Percentiles rank a stretch among this genome's conserved stretches.
phyloP scores from a whole-genome alignment of 2,113 vertebrate genomes.

The Salvator merianae region DNA sequence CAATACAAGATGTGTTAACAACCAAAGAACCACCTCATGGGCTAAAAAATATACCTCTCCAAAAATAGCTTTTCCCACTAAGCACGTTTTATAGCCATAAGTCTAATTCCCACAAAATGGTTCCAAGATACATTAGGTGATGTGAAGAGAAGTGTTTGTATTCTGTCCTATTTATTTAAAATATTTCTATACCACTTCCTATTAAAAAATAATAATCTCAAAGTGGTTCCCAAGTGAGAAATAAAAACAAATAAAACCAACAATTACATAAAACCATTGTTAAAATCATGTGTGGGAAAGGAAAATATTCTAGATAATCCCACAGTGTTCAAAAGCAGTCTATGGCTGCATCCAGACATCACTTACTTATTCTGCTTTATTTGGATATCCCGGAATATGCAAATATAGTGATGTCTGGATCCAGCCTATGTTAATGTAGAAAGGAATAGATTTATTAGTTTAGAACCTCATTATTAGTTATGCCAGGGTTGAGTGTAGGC shows the following conservation, averaged over 20 bases:
- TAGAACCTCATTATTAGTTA: neutral
- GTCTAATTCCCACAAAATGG: neutral
- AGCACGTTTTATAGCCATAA: neutral
- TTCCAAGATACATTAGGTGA: neutral
- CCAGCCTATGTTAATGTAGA: neutral
- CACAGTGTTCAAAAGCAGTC: neutral
- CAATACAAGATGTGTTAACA: conserved; percentile 1
- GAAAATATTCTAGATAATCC: neutral
- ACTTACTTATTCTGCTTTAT: too few relatives aligned
- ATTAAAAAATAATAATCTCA: too few relatives aligned
- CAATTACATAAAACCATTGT: too few relatives aligned
- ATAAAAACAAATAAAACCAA: too few relatives aligned
- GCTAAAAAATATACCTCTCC: neutral
- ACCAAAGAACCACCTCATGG: neutral
- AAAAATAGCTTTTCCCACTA: neutral
- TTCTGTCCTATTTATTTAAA: too few relatives aligned
- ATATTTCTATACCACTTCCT: too few relatives aligned
- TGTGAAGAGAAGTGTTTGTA: neutral
- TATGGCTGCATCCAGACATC: too few relatives aligned
- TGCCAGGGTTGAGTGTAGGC: neutral
- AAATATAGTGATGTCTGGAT: too few relatives aligned
- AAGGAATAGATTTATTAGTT: neutral
- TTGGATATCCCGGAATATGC: too few relatives aligned
- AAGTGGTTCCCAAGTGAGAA: too few relatives aligned
- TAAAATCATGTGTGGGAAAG: too few relatives aligned